phyloP scores from a whole-genome alignment of 1,140 invertebrate species.

The Chlorops oryzae region DNA sequence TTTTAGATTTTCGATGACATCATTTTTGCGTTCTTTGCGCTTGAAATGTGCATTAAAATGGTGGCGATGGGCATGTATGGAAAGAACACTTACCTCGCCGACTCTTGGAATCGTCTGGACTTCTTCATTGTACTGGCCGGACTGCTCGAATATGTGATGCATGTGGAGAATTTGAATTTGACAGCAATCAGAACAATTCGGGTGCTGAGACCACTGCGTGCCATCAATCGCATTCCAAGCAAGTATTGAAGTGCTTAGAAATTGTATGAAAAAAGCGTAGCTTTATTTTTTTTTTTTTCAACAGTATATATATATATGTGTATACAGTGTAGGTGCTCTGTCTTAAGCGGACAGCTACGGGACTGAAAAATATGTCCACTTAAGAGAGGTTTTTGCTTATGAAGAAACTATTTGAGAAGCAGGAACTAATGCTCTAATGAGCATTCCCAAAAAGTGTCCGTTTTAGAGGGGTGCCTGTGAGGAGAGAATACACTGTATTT shows the following conservation, averaged over 20 bases:
- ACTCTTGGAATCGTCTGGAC: constrained; percentile 97
- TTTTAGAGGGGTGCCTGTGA: no score
- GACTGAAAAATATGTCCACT: no score
- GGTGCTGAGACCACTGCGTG: constrained; percentile 89
- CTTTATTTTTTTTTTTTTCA: constrained; percentile 4
- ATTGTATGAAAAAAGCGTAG: background rate
- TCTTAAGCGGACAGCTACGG: no score
- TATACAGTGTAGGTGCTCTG: no score
- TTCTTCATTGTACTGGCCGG: constrained; percentile 97
- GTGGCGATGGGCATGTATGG: constrained; percentile 97
- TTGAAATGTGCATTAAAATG: constrained; percentile 97
- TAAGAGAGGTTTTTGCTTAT: no score
- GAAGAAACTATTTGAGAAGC: no score
- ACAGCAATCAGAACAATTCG: constrained; percentile 96
- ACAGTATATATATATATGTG: no score
- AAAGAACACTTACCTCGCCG: constrained; percentile 89
- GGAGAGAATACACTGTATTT: no score
- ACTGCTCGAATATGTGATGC: constrained; percentile 87
- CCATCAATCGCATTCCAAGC: constrained; percentile 99
- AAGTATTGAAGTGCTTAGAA: constrained; percentile 53
- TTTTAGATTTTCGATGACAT: constrained; percentile 95
- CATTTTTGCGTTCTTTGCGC: constrained; percentile 95
- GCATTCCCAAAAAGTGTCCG: no score
- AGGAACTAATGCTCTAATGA: no score
- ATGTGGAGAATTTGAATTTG: constrained; percentile 96